Percentiles rank a stretch among this genome's conserved stretches.
These are phyloP conservation scores for Habrosyne pyritoides DNA, from an alignment of 2,888 invertebrate genomes.

Conservation along the genomic window DNA sequence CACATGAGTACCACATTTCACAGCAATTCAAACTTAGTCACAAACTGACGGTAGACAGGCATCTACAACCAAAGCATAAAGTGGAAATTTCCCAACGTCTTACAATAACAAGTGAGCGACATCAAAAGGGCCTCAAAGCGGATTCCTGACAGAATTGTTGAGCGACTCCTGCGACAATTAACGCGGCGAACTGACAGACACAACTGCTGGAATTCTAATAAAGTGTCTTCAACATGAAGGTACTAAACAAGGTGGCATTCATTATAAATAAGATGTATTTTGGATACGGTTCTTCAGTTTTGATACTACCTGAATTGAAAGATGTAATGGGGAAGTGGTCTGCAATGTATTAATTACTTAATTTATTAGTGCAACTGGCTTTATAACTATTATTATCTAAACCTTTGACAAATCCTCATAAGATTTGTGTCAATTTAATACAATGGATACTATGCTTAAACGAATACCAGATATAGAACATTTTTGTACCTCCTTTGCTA, in stretches of 20 bases:
- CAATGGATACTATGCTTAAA: too few relatives aligned
- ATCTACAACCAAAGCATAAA: background rate
- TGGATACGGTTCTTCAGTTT: background rate
- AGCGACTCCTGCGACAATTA: slow-evolving; percentile 38
- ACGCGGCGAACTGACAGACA: slow-evolving; percentile 31
- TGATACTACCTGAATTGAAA: background rate
- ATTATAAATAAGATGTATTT: background rate
- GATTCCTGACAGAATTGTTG: slow-evolving; percentile 37
- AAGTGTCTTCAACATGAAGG: slow-evolving; percentile 29
- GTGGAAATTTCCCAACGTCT: slow-evolving; percentile 24
- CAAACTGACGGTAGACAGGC: too few relatives aligned
- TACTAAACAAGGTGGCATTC: slow-evolving; percentile 14
- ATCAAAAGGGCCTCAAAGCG: slow-evolving; percentile 38
- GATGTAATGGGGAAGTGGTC: too few relatives aligned
- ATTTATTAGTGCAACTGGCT: too few relatives aligned
- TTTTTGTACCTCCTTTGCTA: background rate
- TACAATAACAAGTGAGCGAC: slow-evolving; percentile 25
- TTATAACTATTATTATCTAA: too few relatives aligned
- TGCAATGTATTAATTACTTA: too few relatives aligned
- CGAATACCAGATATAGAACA: too few relatives aligned
- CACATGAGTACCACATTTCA: too few relatives aligned
- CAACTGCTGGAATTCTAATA: slow-evolving; percentile 43
- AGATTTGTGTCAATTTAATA: too few relatives aligned
- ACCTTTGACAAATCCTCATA: too few relatives aligned
- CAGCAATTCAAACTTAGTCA: too few relatives aligned